phyloP scores from a whole-genome alignment of 2,113 vertebrate species.

The Cepphus grylle region DNA sequence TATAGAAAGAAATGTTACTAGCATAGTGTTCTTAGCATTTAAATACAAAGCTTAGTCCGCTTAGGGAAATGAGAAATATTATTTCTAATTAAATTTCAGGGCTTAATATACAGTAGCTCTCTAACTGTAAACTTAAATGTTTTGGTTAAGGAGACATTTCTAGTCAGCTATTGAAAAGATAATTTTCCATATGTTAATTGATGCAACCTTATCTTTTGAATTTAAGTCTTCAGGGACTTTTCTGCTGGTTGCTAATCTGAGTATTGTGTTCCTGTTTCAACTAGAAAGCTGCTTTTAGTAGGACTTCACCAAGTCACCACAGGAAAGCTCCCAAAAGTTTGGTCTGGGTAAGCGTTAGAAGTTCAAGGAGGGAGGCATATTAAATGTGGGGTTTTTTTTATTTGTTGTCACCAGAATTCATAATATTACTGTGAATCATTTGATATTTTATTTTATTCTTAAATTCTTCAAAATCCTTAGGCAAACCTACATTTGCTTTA shows the following conservation, averaged over 20 bases:
- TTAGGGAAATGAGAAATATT: neutral
- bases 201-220: neutral
- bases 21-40: neutral
- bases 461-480: neutral
- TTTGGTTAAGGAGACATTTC: neutral
- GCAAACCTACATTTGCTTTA: neutral
- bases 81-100: neutral
- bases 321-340: neutral
- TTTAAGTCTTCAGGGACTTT: neutral
- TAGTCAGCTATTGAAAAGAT: neutral
- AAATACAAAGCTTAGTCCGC: neutral
- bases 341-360: neutral
- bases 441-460: neutral
- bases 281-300: neutral
- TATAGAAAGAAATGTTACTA: neutral
- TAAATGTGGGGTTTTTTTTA: accelerated
- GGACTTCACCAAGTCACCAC: neutral
- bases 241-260: neutral
- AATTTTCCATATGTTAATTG: neutral
- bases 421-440: neutral
- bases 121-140: neutral
- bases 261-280: neutral
- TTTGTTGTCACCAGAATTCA: neutral
- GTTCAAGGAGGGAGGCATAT: neutral
- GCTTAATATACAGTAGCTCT: neutral